Evolutionary conservation across 1,140 invertebrate genomes (phyloP).

Genomic region (Dysdera silvatica): DNA sequence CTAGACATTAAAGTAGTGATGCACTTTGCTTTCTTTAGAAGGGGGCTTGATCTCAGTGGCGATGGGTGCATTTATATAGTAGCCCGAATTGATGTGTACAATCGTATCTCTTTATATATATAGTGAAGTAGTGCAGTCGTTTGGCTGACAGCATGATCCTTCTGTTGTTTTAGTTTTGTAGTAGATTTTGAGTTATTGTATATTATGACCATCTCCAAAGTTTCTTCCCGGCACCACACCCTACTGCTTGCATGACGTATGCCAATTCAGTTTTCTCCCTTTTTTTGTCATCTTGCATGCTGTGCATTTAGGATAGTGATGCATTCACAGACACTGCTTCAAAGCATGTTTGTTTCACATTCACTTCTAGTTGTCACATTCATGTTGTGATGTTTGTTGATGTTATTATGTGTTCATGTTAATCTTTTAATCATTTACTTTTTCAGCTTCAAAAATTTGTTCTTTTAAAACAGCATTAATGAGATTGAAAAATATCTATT

Average conservation of each 20-base stretch:
- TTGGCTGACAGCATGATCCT: slow-evolving; percentile 30
- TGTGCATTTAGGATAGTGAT: no score
- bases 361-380: no score
- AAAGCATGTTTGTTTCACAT: no score
- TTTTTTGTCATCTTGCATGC: background rate
- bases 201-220: slow-evolving; percentile 41
- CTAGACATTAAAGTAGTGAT: slow-evolving; percentile 27
- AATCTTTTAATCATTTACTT: no score
- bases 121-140: slow-evolving; percentile 26
- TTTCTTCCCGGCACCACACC: slow-evolving; percentile 30
- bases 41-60: slow-evolving; percentile 12
- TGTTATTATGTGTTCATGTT: no score
- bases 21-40: slow-evolving; percentile 20
- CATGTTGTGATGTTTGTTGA: no score
- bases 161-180: slow-evolving; percentile 33
- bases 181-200: slow-evolving; percentile 31
- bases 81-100: slow-evolving; percentile 26
- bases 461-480: no score
- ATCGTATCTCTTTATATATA: no score
- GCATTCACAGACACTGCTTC: no score
- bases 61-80: slow-evolving; percentile 7
- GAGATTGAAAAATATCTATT: no score
- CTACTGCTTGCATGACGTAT: slow-evolving; percentile 25
- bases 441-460: no score
- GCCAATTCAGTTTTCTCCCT: background rate